Conservation (phyloP, 2,888 invertebrate genomes). For the Pseudococcus longispinus region DNA sequence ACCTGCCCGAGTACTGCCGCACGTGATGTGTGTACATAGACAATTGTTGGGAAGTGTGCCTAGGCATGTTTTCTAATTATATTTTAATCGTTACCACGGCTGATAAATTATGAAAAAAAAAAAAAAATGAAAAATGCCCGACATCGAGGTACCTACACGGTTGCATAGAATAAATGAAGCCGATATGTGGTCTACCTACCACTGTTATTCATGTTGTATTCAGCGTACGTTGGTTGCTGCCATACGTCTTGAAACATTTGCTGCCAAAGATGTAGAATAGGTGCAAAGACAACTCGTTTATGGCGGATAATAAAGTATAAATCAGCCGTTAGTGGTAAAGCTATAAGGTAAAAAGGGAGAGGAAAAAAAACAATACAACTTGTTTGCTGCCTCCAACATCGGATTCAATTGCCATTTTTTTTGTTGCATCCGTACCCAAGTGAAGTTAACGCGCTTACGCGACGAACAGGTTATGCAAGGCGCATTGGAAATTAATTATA, state of each 20-base stretch:
- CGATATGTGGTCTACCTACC: slow-evolving; percentile 57
- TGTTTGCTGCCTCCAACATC: slow-evolving; percentile 31
- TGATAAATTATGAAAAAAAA: slow-evolving; percentile 43
- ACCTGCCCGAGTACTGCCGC: too few species aligned
- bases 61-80: slow-evolving; percentile 40
- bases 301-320: slow-evolving; percentile 55
- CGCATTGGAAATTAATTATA: slow-evolving; percentile 18
- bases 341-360: not conserved
- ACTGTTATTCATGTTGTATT: slow-evolving; percentile 52
- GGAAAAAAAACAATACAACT: slow-evolving; percentile 39
- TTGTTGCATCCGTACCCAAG: not conserved
- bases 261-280: slow-evolving; percentile 56
- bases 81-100: slow-evolving; percentile 54
- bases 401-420: slow-evolving; percentile 32
- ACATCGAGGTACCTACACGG: slow-evolving; percentile 53
- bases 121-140: slow-evolving; percentile 35
- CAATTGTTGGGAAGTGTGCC: slow-evolving; percentile 1
- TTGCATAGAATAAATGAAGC: slow-evolving; percentile 55
- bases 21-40: not conserved
- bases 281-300: slow-evolving; percentile 57
- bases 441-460: slow-evolving; percentile 17
- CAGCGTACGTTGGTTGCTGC: slow-evolving; percentile 51
- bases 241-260: slow-evolving; percentile 57
- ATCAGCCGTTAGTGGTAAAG: slow-evolving; percentile 47
- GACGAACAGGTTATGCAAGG: slow-evolving; percentile 10